Percentiles rank a stretch among this genome's conserved stretches.
These are phyloP conservation scores for Mus caroli DNA, from an alignment of 2,797 vertebrate species.

Conservation along the genomic window DNA sequence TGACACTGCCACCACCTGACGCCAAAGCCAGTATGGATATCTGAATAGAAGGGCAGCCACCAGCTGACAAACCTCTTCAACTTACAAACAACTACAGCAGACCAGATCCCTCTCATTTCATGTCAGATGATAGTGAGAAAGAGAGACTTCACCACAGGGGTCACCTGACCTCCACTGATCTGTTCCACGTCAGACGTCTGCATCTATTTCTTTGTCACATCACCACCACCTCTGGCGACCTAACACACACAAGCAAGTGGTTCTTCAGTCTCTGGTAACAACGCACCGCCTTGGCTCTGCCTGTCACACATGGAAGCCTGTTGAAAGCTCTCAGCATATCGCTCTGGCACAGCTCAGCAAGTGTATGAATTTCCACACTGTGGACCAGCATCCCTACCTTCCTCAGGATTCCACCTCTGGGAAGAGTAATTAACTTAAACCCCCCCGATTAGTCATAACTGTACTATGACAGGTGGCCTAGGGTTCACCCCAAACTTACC, in stretches of 20 bases:
- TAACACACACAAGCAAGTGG: too few species aligned
- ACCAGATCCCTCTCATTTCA: background rate
- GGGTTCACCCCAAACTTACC: slow-evolving; percentile 69
- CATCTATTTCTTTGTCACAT: background rate
- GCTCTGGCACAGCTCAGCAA: background rate
- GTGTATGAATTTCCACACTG: background rate
- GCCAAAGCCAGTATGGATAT: background rate
- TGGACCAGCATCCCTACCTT: background rate
- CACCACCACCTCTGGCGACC: background rate
- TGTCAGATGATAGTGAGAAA: background rate
- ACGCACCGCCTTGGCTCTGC: background rate
- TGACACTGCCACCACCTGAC: too few species aligned
- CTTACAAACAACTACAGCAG: background rate
- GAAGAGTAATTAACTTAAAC: slow-evolving; percentile 23
- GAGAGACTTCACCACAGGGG: background rate
- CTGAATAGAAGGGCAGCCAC: background rate
- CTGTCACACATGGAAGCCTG: background rate
- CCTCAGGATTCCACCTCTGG: background rate
- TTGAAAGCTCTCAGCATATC: background rate
- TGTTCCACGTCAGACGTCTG: background rate
- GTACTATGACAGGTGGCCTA: slow-evolving; percentile 34
- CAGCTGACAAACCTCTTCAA: background rate
- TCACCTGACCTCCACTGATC: background rate
- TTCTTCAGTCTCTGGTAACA: background rate
- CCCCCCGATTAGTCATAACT: slow-evolving; percentile 46